Base-by-base conservation (phyloP, 2,888 invertebrate species). In the Folsomia candida region DNA sequence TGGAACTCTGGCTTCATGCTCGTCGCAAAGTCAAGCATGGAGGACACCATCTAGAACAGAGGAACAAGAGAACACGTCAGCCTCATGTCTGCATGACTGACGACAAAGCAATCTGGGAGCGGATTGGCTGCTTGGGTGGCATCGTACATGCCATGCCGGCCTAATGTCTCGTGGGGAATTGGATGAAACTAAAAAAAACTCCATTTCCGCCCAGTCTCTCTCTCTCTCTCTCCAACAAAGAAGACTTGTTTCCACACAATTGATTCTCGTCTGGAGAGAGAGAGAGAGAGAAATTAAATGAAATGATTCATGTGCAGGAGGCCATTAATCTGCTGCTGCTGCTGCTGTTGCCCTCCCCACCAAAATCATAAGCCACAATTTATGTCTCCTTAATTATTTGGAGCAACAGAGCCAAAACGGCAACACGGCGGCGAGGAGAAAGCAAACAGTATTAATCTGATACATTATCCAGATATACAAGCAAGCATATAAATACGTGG, bases 1-100 rank as follows among this genome's bases (percentile, higher is more conserved):
- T 96, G 94, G 85, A 96, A 96, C 84, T 97, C 93, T 51, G 98
- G 97, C 75, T 95, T 88, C 90, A 98, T 91, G 83, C 93, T 93
- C 81, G 94, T 91, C 67, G 94, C 94, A 82, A 91, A 93, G 85
- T 94, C 93, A 81, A 93, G 87, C 71, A 76, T 71, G 62, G 78
- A 74, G 59, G 79, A 79, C 68, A 79, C 79, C 79, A 79, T 79
- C 78, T 77, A 76, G 2, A 57, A 64, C 3, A 61, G 28, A 27
- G n/a, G 6, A 61, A 61, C 9, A 29, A 25, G 18, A 47, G 11
- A 47, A 47, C 47, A 47, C 47, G 14, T 14, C 14, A n/a, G n/a
- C n/a, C n/a, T n/a, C n/a, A 4, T 57, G 57, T 9, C 24, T 57
- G 57, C 24, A 57, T 57, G 24, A 57, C 57, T 57, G 57, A 22